Base-by-base conservation (phyloP, 2,797 vertebrate species). In the Hoplostethus mediterraneus region DNA sequence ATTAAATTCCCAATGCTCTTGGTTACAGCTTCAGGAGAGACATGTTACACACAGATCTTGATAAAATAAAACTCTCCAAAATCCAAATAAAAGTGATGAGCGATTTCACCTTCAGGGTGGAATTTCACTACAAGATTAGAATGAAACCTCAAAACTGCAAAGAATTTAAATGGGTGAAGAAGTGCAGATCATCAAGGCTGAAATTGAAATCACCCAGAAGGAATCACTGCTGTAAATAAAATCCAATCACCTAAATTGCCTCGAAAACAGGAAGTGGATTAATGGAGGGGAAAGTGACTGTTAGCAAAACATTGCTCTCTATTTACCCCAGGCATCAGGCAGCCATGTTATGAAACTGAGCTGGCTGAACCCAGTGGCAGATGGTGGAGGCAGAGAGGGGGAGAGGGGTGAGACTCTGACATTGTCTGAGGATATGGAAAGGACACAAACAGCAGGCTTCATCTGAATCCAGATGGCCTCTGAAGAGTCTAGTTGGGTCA, bases 391-490 rank as follows among this genome's bases (percentile, higher is more conserved):
- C 67, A 62, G 12, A 71, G 57, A 71, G 21, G 65, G 59, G 47
- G 74, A 72, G 60, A 79, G 45, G 67, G 57, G 64, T 67, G 64
- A 79, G 57, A 68, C 53, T 3, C 30, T 76, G 77, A 74, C 82
- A 78, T 65, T 77, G 72, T 82, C 31, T 73, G 65, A 80, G 38
- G 77, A 78, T 52, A 73, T 25, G 60, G 28, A 53, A 73, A 85
- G 80, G 79, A 79, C 79, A 79, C 17, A 5, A 77, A 58, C 79
- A 80, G 77, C 79, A 76, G 81, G 69, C 47, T 80, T 80, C 77
- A 73, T 2, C 16, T 49, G 55, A 69, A 53, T 87, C 78, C 87
- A 89, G 81, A 86, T 82, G 84, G 87, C 53, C 81, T 70, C 66
- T 77, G n/a, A 83, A 31, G 70, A 61, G 67, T 77, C 69, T 21